Conservation (phyloP, 1,140 invertebrate species). For the Conopomorpha cramerella region DNA sequence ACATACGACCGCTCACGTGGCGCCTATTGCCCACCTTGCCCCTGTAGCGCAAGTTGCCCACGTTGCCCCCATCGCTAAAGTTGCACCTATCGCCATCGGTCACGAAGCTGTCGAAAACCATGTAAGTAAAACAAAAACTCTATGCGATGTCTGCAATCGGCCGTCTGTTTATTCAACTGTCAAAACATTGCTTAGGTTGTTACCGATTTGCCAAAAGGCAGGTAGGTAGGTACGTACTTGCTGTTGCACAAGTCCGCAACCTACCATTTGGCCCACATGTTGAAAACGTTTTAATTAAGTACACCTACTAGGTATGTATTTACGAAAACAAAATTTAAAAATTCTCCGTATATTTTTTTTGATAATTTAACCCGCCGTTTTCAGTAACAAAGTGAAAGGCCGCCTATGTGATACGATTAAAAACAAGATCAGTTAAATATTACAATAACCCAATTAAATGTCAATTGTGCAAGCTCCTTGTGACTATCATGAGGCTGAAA, state of each 20-base stretch:
- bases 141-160: no score
- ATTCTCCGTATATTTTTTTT: no score
- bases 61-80: conserved; percentile 23
- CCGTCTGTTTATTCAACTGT: no score
- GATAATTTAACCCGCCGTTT: no score
- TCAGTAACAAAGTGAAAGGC: conserved; percentile 56
- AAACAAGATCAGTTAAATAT: conserved; percentile 34
- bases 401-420: conserved; percentile 27
- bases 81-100: conserved; percentile 17
- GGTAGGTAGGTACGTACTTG: no score
- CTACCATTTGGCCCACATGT: conserved; percentile 2
- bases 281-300: no score
- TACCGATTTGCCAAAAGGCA: no score
- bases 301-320: no score
- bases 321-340: no score
- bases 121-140: conserved; percentile 24
- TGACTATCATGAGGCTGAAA: conserved; percentile 29
- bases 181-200: no score
- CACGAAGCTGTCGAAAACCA: conserved; percentile 23
- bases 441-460: conserved; percentile 38
- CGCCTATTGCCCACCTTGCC: conserved; percentile 11
- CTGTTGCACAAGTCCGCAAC: conserved; percentile 3
- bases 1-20: not conserved
- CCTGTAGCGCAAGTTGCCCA: conserved; percentile 16
- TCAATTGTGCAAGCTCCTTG: conserved; percentile 43